Evolutionary conservation across 2,797 vertebrate genomes (phyloP), one percentile per base, ranked within the genome.

Genomic region (Onychomys torridus): DNA sequence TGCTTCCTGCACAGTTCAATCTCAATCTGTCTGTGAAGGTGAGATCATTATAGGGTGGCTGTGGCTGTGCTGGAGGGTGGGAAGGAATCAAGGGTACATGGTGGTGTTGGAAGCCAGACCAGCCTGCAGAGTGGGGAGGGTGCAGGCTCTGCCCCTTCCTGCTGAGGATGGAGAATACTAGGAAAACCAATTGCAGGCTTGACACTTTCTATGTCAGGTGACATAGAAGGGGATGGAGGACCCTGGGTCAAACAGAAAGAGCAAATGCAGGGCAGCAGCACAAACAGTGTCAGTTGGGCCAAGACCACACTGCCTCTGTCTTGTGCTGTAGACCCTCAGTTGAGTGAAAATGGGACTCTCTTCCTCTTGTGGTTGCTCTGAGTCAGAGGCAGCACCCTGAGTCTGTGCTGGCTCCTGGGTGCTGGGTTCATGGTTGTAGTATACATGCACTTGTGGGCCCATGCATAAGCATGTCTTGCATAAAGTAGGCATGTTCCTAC

Each of bases 81-180:
- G 23, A 89, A 69, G 52, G 49, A 57, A 49, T 23, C 5, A 0
- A 2, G 52, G 40, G 21, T 0, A 0, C 0, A 3, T 1, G 34
- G 2, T 52, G 37, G 49, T 34, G 32, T 8, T 11, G 34, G 59
- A 29, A 63, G 69, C 91, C 65, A 29, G 76, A 12, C 81, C 40
- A 52, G 19, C 13, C 27, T 37, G 59, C 32, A 52, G 85, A 37
- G 29, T 0, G 9, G 69, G n/a, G 8, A 43, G 25, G 1, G 27
- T 59, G 52, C 52, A 57, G 65, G 23, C 49, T 86, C 43, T 27
- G 23, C 8, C 34, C 46, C 12, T 55, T 37, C 67, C 23, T 29
- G 34, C 23, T n/a, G 49, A 37, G 65, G 23, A 57, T 6, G 17
- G 61, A 32, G n/a, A 43, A 57, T 29, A 3, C 3, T 4, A 27